Conservation (phyloP, 1,140 invertebrate genomes). For the Eubasilissa regina region DNA sequence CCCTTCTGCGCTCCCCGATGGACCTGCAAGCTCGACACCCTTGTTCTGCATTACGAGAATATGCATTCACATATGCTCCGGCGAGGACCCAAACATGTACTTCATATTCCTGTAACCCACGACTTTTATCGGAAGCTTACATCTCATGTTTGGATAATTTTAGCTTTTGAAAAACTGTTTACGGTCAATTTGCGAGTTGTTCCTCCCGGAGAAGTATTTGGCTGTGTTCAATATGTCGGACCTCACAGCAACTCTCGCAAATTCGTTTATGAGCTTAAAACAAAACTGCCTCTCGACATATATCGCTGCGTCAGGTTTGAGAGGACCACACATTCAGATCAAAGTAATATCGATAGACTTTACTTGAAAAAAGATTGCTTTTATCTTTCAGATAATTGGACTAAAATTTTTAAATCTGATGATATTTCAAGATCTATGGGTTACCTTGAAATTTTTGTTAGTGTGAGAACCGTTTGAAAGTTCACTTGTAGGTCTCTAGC, state of each 20-base stretch:
- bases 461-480: conserved; percentile 16
- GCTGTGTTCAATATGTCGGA: conserved; percentile 49
- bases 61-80: conserved; percentile 40
- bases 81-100: conserved; percentile 31
- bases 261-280: conserved; percentile 47
- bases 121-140: conserved; percentile 43
- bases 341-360: conserved; percentile 44
- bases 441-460: conserved; percentile 44
- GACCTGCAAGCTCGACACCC: conserved; percentile 41
- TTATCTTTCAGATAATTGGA: conserved; percentile 44
- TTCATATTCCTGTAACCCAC: conserved; percentile 31
- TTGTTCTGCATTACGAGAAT: conserved; percentile 33
- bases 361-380: conserved; percentile 46
- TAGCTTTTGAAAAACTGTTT: conserved; percentile 43
- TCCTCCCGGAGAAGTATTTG: conserved; percentile 46
- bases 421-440: conserved; percentile 18
- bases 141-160: conserved; percentile 42
- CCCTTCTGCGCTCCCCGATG: conserved; percentile 41
- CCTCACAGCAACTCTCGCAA: conserved; percentile 44
- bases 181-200: conserved; percentile 30
- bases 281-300: conserved; percentile 35
- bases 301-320: conserved; percentile 41
- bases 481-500: no score
- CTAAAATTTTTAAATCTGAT: conserved; percentile 48
- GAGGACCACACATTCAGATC: conserved; percentile 48